phyloP scores from a whole-genome alignment of 1,140 invertebrate species.

The Meloidogyne chitwoodi region DNA sequence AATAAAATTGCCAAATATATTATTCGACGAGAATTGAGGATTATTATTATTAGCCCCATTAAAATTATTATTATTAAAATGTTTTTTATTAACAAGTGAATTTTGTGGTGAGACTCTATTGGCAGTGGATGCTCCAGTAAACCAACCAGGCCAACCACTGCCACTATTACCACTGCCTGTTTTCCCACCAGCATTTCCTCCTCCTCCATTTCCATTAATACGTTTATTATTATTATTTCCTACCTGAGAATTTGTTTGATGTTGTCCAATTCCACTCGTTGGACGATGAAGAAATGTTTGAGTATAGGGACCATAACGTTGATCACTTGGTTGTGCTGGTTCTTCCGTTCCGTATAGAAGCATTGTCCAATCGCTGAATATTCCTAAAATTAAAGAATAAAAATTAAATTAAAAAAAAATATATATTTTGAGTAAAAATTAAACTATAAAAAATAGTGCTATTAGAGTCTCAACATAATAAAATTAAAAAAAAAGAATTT shows the following conservation, averaged over 20 bases:
- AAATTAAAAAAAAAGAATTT: too few relatives aligned
- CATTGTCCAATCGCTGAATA: constrained; percentile 58
- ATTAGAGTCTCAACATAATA: too few relatives aligned
- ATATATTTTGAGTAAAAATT: too few relatives aligned
- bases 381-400: constrained; percentile 34
- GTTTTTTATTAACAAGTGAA: background rate
- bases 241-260: constrained; percentile 8
- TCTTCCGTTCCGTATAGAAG: constrained; percentile 56
- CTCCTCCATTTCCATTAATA: background rate
- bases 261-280: background rate
- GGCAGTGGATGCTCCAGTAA: background rate
- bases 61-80: background rate
- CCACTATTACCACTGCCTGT: background rate
- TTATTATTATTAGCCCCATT: background rate
- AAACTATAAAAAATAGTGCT: too few relatives aligned
- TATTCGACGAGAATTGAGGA: constrained; percentile 25
- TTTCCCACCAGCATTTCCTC: background rate
- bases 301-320: constrained; percentile 24
- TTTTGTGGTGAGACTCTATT: background rate
- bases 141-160: background rate
- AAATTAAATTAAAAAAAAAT: too few relatives aligned
- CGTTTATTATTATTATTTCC: background rate
- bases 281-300: constrained; percentile 1
- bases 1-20: constrained; percentile 18
- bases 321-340: constrained; percentile 54